Evolutionary conservation across 2,797 vertebrate genomes (phyloP), one percentile per base, ranked within the genome.

Genomic region (Gymnocypris eckloni): DNA sequence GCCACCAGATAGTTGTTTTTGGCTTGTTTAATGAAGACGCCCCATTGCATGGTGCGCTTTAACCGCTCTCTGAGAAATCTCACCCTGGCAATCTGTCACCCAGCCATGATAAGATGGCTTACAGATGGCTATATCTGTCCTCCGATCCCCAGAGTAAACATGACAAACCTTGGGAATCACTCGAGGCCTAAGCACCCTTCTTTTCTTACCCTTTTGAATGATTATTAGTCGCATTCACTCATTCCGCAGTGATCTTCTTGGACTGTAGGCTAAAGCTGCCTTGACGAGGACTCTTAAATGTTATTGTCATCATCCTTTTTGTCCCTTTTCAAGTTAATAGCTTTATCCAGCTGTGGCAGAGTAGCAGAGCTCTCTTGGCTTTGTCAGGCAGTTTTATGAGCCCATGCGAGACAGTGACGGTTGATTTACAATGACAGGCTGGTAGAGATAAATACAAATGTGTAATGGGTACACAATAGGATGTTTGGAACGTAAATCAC

Each of bases 1-100:
- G 94, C 93, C 92, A 91, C 92, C 93, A 90, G 87, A 90, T 87
- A 90, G 90, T 90, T 94, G 93, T 91, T 92, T 86, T 76, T 81
- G 76, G 8, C 64, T 85, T 72, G 39, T 91, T 87, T 88, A 89
- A 88, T 90, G 82, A 92, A 88, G 50, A 79, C 66, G 88, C 83
- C 81, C 79, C 59, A 66, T 79, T 91, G 90, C 91, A 90, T 91
- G 86, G 88, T 90, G 92, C 91, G n/a, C 77, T 87, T 88, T 89
- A 88, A 88, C 84, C 79, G 48, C 83, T 79, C 88, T 86, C 13
- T 13, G 79, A 86, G 76, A 90, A 91, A 93, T 93, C 91, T 88
- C 84, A 82, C 84, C 89, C 86, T 87, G 86, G 92, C 88, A 86
- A 94, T 93, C 91, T 91, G 87, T 92, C 90, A 89, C 85, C 56